These are phyloP conservation scores for Heliconius aoede DNA, from an alignment of 2,888 invertebrate genomes.

Conservation along the genomic window DNA sequence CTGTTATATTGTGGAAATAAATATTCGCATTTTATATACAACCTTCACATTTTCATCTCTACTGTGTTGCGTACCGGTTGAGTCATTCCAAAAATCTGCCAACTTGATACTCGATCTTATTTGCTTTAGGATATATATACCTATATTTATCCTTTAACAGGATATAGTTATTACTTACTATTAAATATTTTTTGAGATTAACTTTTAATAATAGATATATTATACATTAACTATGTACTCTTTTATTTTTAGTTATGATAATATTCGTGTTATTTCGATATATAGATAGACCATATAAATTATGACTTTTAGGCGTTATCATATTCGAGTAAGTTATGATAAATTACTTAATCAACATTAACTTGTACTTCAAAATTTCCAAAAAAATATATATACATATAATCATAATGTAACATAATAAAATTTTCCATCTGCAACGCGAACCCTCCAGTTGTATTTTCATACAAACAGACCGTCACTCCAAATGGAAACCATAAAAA, in stretches of 20 bases:
- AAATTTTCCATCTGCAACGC: not conserved
- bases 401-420: not conserved
- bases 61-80: constrained; percentile 50
- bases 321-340: no score
- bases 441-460: not conserved
- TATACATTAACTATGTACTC: not conserved
- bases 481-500: constrained; percentile 17
- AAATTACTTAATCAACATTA: not conserved
- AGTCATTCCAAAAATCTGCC: constrained; percentile 52
- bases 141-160: not conserved
- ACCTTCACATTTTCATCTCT: constrained; percentile 71
- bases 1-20: constrained; percentile 10
- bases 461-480: not conserved
- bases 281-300: no score
- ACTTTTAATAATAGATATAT: not conserved
- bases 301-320: no score
- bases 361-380: not conserved
- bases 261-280: not conserved
- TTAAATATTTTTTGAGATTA: not conserved
- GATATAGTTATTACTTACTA: not conserved
- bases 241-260: constrained; percentile 2
- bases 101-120: constrained; percentile 4
- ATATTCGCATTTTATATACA: constrained; percentile 28
- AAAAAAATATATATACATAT: not conserved
- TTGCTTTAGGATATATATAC: no score